Evolutionary conservation across 1,140 invertebrate genomes (phyloP).

Genomic region (Coptotermes formosanus): DNA sequence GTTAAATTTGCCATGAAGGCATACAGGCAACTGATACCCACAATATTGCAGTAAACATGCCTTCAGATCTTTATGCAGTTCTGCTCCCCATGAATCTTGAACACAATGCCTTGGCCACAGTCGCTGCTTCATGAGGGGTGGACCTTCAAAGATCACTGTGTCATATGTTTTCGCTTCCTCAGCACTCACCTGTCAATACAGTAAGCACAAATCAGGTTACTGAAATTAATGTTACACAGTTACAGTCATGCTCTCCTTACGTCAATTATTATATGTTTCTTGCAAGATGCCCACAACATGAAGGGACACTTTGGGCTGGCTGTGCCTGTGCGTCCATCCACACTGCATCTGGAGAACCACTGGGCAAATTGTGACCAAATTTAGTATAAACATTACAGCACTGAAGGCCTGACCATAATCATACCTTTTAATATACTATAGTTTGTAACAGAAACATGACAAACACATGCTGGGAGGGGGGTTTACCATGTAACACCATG

Average conservation of each 20-base stretch:
- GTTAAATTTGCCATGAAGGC: too few relatives aligned
- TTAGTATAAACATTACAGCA: too few relatives aligned
- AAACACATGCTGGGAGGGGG: too few relatives aligned
- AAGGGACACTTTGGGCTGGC: too few relatives aligned
- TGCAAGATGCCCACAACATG: too few relatives aligned
- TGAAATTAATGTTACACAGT: neutral
- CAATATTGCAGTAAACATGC: constrained; percentile 48
- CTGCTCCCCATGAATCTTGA: constrained; percentile 90
- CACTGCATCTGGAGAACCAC: too few relatives aligned
- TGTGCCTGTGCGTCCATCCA: too few relatives aligned
- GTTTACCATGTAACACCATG: too few relatives aligned
- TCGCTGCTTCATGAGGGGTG: constrained; percentile 77
- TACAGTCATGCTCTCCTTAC: neutral
- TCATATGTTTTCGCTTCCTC: constrained; percentile 84
- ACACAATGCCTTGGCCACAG: constrained; percentile 96
- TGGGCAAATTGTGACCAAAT: too few relatives aligned
- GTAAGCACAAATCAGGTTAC: neutral
- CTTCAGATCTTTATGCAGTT: constrained; percentile 89
- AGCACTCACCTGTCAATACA: constrained; percentile 43
- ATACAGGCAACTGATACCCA: neutral
- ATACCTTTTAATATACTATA: too few relatives aligned
- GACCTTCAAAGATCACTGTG: constrained; percentile 87
- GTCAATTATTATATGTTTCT: neutral
- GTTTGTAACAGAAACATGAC: too few relatives aligned
- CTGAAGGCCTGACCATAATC: too few relatives aligned